Percentiles rank a stretch among this genome's conserved stretches.
Conservation (phyloP, 2,797 vertebrate genomes). For the Poecile montanus region DNA sequence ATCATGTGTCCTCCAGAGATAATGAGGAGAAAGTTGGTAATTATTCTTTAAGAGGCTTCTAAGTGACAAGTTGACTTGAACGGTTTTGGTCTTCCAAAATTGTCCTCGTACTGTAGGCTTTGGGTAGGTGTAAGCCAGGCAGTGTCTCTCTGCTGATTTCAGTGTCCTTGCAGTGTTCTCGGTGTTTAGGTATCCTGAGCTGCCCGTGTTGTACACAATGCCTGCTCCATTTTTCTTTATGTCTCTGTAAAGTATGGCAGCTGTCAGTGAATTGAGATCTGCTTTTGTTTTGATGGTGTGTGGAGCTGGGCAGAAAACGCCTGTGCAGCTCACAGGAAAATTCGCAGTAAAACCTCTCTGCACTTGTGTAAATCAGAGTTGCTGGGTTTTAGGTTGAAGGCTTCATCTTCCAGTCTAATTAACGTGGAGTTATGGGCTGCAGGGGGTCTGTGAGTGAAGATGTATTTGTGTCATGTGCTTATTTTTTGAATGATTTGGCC, state of each 20-base stretch:
- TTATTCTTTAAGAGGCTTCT: not conserved
- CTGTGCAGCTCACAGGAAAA: not conserved
- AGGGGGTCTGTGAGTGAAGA: constrained; percentile 1
- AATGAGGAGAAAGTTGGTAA: not conserved
- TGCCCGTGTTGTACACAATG: not conserved
- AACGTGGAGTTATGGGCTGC: not conserved
- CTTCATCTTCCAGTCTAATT: constrained; percentile 24
- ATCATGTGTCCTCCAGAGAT: not conserved
- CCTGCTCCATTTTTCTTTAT: not conserved
- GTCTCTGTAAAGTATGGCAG: constrained; percentile 4
- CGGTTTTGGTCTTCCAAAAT: not conserved
- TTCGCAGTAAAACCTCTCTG: not conserved
- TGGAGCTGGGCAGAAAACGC: not conserved
- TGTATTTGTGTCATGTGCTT: not conserved
- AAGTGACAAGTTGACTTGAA: not conserved
- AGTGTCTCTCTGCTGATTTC: not conserved
- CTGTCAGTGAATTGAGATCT: constrained; percentile 26
- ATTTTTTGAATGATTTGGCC: not conserved
- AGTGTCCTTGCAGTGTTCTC: not conserved
- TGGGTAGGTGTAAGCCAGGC: not conserved
- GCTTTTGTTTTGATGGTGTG: constrained; percentile 3
- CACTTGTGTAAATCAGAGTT: not conserved
- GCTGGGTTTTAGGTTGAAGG: not conserved
- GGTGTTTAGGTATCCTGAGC: not conserved
- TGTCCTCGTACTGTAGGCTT: not conserved